Base-by-base conservation (phyloP, 1,140 invertebrate genomes). In the Ceratosolen fusciceps region DNA sequence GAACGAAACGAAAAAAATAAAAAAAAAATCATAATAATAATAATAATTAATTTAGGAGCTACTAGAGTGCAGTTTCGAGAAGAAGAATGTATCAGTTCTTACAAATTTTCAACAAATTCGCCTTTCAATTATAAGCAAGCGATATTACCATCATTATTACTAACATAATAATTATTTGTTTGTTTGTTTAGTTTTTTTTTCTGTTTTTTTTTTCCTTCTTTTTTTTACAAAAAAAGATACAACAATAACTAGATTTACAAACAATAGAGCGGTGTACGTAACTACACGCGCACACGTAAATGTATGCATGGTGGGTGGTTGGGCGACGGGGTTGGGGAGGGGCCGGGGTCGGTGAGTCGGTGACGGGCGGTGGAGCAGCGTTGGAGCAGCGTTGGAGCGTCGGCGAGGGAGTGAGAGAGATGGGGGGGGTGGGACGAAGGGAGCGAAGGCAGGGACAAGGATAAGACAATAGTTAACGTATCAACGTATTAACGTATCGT, bases 211-310 rank as follows among this genome's bases (percentile, higher is more conserved):
- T 67, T 16, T 49, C 9, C n/a, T 24, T 56, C 21, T 68, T 47
- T 73, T 73, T 67, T 74, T 74, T 68, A 43, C 60, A 47, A 77
- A 79, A 65, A 79, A 80, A 73, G 71, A 74, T 52, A 77, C n/a
- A 73, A 78, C 56, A 82, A 82, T 60, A 73, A 77, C 71, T 74
- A 43, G 71, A 80, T 75, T 19, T 78, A 80, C 39, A 77, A 78
- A 80, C 75, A 80, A 80, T 80, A 67, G 76, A 62, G 62, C 77
- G 62, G 62, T 74, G 47, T 29, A 70, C 16, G 24, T 70, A 70
- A 24, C 5, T 43, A 43, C 12, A 43, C 12, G 12, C 12, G 12
- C 12, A 43, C 12, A 39, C 43, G 12, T 43, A 43, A 7, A 43
- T 43, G 12, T 43, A 43, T 43, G 12, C 12, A 43, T 43, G 12